A percentile compares a stretch with the other conserved stretches of the same genome.
phyloP scores from a whole-genome alignment of 2,888 invertebrate species.

The Trissolcus brochymenae region DNA sequence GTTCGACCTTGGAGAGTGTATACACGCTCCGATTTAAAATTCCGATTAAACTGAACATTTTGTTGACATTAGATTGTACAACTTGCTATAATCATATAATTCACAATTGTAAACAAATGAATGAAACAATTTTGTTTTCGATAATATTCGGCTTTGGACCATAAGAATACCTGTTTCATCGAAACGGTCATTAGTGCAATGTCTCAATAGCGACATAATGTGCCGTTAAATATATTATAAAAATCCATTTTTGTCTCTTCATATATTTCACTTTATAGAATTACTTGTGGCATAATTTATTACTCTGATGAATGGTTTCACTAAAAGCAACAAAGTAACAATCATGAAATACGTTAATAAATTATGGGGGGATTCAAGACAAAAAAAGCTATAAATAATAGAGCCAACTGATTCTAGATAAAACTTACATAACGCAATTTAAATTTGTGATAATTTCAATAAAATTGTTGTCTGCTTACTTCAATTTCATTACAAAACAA shows the following conservation, averaged over 20 bases:
- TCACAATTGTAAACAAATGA: too few relatives aligned
- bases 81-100: too few relatives aligned
- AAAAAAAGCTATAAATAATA: slow-evolving; percentile 7
- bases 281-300: slow-evolving; percentile 27
- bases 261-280: slow-evolving; percentile 19
- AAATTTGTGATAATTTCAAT: too few relatives aligned
- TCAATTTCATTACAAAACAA: neutral
- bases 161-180: too few relatives aligned
- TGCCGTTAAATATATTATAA: slow-evolving; percentile 8
- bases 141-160: too few relatives aligned
- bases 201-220: neutral
- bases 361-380: slow-evolving; percentile 14
- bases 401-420: slow-evolving; percentile 6
- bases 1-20: neutral
- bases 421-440: neutral
- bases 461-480: neutral
- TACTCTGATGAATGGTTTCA: slow-evolving; percentile 34
- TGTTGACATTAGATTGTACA: too few relatives aligned
- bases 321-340: slow-evolving; percentile 40
- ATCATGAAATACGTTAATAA: slow-evolving; percentile 12
- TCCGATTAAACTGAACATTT: neutral
- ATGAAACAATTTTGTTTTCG: too few relatives aligned
- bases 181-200: too few relatives aligned
- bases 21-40: neutral
- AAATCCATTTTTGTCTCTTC: slow-evolving; percentile 12